A percentile compares a stretch with the other conserved stretches of the same genome.
phyloP scores from a whole-genome alignment of 1,140 invertebrate species.

The Drosophila saltans region DNA sequence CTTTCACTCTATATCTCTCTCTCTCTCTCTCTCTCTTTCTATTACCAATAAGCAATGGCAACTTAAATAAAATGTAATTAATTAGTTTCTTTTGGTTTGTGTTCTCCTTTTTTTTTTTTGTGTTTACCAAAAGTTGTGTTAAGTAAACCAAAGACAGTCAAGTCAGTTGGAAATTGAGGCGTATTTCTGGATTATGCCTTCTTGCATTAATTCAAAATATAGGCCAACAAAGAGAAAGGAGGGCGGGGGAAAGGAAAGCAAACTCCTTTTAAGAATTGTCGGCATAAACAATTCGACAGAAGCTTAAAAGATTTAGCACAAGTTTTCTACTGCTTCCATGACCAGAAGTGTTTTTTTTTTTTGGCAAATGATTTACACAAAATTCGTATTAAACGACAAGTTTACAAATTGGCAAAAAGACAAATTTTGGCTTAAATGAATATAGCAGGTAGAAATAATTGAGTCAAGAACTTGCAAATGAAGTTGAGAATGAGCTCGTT shows the following conservation, averaged over 20 bases:
- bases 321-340: background rate
- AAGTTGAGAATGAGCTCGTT: background rate
- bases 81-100: conserved; percentile 48
- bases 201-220: conserved; percentile 48
- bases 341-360: background rate
- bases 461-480: background rate
- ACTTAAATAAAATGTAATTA: conserved; percentile 72
- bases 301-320: conserved; percentile 6
- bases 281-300: conserved; percentile 34
- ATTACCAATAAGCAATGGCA: conserved; percentile 24
- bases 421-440: background rate
- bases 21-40: background rate
- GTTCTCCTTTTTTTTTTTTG: no score
- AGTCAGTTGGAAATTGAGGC: conserved; percentile 31
- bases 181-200: conserved; percentile 15
- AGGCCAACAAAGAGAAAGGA: background rate
- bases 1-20: background rate
- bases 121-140: conserved; percentile 33
- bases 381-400: background rate
- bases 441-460: background rate
- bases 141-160: conserved; percentile 11
- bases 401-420: background rate
- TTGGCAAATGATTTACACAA: conserved; percentile 4
- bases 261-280: background rate
- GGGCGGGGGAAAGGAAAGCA: no score